Percentiles rank a stretch among this genome's conserved stretches.
phyloP scores from a whole-genome alignment of 2,888 invertebrate genomes.

The Schizotus pectinicornis region DNA sequence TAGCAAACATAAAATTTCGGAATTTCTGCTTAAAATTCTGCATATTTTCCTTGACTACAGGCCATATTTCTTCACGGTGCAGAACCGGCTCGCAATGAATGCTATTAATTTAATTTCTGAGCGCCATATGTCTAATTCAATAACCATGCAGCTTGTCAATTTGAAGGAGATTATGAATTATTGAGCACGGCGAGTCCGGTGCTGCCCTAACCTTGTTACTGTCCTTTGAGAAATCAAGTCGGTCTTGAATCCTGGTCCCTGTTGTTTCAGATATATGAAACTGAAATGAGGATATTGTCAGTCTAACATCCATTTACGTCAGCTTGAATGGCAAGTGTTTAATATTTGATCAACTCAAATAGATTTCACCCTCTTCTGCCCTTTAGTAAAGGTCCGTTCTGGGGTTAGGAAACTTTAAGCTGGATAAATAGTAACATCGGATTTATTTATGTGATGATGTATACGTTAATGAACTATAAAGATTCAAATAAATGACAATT shows the following conservation, averaged over 20 bases:
- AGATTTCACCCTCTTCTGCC: slow-evolving; percentile 44
- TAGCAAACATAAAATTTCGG: no score
- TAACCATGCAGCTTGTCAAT: slow-evolving; percentile 33
- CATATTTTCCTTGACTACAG: neutral
- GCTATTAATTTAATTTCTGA: no score
- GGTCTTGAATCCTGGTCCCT: slow-evolving; percentile 30
- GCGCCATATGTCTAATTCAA: slow-evolving; percentile 14
- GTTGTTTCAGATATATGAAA: slow-evolving; percentile 17
- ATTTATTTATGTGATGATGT: slow-evolving; percentile 33
- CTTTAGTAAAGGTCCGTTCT: no score
- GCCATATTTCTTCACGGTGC: no score
- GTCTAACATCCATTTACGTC: slow-evolving; percentile 35
- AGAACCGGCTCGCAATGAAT: no score
- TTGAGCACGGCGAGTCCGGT: slow-evolving; percentile 23
- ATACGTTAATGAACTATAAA: slow-evolving; percentile 38
- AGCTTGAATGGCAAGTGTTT: slow-evolving; percentile 44
- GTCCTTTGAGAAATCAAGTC: slow-evolving; percentile 45
- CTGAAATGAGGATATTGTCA: slow-evolving; percentile 38
- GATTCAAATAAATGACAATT: slow-evolving; percentile 33
- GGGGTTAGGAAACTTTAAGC: slow-evolving; percentile 30
- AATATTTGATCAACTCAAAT: slow-evolving; percentile 52
- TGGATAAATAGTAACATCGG: slow-evolving; percentile 33
- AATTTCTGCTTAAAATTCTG: no score
- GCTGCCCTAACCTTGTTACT: slow-evolving; percentile 38
- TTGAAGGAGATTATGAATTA: slow-evolving; percentile 41